Conservation (phyloP, 2,113 vertebrate species). For the Eretmochelys imbricata region DNA sequence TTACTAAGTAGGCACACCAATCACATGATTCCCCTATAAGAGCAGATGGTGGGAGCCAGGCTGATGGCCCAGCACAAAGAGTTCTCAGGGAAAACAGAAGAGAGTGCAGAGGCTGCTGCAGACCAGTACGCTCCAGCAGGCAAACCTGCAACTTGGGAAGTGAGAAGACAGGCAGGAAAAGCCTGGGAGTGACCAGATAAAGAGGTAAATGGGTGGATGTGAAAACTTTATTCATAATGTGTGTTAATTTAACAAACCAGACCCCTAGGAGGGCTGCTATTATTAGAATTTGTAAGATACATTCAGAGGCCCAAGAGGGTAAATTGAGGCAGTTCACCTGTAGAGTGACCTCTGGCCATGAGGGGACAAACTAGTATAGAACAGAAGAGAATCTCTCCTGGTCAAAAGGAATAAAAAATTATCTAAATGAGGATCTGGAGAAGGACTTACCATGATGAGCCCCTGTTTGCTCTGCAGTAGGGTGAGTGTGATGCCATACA, state of each 20-base stretch:
- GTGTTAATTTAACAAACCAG: background rate
- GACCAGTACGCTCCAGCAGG: background rate
- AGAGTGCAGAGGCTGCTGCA: background rate
- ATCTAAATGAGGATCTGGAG: background rate
- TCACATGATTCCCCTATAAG: too few species aligned
- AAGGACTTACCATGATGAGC: constrained; percentile 26
- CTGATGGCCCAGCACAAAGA: too few species aligned
- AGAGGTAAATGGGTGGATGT: background rate
- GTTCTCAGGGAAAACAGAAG: background rate
- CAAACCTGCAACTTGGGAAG: background rate
- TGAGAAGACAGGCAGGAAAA: background rate
- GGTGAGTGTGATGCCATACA: constrained; percentile 61
- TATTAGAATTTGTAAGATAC: background rate
- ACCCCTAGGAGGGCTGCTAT: background rate
- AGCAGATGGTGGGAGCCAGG: too few species aligned
- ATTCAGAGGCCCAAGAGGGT: background rate
- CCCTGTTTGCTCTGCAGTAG: constrained; percentile 19
- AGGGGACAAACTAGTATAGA: background rate
- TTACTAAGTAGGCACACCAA: too few species aligned
- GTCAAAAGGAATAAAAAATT: background rate
- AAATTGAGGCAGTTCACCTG: background rate
- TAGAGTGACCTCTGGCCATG: background rate
- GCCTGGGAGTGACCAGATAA: background rate
- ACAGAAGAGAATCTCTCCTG: background rate
- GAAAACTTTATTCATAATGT: background rate